phyloP scores from a whole-genome alignment of 2,113 vertebrate species.

The Nerophis lumbriciformis region DNA sequence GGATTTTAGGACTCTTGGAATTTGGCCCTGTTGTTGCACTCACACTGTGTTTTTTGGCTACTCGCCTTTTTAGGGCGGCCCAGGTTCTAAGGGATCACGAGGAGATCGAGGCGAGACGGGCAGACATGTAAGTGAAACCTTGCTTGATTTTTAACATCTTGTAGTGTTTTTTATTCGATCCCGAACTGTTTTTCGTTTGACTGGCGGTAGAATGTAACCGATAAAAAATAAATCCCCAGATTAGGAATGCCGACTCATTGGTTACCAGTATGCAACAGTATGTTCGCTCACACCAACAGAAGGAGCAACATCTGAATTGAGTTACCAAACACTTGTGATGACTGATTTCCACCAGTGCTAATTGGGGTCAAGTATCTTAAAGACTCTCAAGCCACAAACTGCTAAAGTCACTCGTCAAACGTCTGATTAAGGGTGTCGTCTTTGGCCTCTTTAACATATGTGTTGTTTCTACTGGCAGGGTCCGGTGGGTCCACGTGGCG shows the following conservation, averaged over 20 bases:
- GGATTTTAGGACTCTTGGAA: conserved; percentile 48
- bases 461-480: conserved; percentile 70
- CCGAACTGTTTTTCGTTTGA: neutral
- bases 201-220: neutral
- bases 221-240: conserved; percentile 7
- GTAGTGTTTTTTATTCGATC: conserved; percentile 1
- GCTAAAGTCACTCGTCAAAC: conserved; percentile 6
- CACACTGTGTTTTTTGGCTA: conserved; percentile 29
- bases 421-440: conserved; percentile 6
- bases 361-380: conserved; percentile 9
- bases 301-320: conserved; percentile 42
- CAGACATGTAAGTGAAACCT: conserved; percentile 76
- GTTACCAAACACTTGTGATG: conserved; percentile 20
- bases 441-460: conserved; percentile 16
- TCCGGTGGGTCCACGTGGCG: conserved; percentile 83
- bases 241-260: neutral
- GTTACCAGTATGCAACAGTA: conserved; percentile 1
- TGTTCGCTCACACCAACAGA: neutral
- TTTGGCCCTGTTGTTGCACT: conserved; percentile 47
- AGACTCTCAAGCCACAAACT: conserved; percentile 9
- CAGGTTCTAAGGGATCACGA: conserved; percentile 89
- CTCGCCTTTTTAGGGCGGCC: conserved; percentile 79
- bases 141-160: conserved; percentile 4
- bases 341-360: conserved; percentile 19
- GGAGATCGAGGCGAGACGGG: conserved; percentile 88